phyloP scores from a whole-genome alignment of 2,113 vertebrate species.

The Callospermophilus lateralis region DNA sequence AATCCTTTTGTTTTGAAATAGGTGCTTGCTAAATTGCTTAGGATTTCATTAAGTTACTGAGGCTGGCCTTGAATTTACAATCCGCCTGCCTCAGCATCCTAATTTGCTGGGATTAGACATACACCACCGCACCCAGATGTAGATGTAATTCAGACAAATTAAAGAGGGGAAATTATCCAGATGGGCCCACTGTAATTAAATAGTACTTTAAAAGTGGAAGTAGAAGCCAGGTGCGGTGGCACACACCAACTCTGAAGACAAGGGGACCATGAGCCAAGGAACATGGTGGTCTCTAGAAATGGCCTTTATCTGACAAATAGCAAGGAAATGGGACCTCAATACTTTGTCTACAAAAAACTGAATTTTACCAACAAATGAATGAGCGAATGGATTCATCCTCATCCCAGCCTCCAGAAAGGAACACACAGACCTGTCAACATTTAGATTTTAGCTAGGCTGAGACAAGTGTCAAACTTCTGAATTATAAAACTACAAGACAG shows the following conservation, averaged over 20 bases:
- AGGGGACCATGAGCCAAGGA: neutral
- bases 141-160: neutral
- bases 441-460: neutral
- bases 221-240: no score
- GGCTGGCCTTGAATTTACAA: no score
- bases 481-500: neutral
- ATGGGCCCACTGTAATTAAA: neutral
- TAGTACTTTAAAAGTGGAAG: neutral
- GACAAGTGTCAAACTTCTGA: neutral
- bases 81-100: no score
- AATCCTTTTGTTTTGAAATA: no score
- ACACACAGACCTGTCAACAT: neutral
- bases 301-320: neutral
- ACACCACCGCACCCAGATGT: no score
- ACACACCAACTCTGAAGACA: neutral
- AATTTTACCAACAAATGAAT: constrained; percentile 24
- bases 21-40: no score
- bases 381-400: neutral
- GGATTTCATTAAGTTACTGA: no score
- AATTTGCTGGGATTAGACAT: no score
- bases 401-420: neutral
- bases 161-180: constrained; percentile 12
- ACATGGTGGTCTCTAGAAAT: neutral
- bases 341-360: neutral
- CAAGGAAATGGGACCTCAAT: neutral